These are phyloP conservation scores for Rhinopomastus cyanomelas DNA, from an alignment of 2,113 vertebrate species.

Conservation along the genomic window DNA sequence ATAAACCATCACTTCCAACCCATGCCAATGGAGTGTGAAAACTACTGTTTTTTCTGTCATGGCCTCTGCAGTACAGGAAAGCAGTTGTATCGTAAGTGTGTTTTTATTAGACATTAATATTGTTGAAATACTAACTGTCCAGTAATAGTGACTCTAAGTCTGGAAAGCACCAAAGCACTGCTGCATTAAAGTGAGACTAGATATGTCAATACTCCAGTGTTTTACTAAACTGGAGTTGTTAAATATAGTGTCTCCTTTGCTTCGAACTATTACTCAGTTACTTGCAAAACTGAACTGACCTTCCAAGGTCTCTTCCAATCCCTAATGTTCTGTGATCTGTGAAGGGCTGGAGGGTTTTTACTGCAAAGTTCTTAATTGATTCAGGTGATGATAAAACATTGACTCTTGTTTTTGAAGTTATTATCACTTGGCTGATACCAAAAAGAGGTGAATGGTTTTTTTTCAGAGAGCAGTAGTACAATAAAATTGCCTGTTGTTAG, in stretches of 20 bases:
- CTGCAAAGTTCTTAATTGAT: conserved; percentile 6
- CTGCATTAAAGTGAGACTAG: background rate
- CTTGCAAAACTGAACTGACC: too few relatives aligned
- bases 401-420: background rate
- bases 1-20: background rate
- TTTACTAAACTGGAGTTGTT: background rate
- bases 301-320: too few relatives aligned
- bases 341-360: background rate
- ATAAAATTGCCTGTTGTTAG: background rate
- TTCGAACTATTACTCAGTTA: background rate
- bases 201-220: background rate
- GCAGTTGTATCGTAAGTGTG: background rate
- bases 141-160: background rate
- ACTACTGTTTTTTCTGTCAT: background rate
- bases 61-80: background rate
- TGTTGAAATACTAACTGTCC: conserved; percentile 27
- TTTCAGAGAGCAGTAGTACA: background rate
- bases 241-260: background rate
- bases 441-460: too few relatives aligned
- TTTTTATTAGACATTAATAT: background rate
- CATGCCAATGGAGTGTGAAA: background rate
- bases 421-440: background rate
- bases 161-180: background rate
- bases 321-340: too few relatives aligned
- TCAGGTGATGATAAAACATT: background rate